phyloP scores from a whole-genome alignment of 2,113 vertebrate genomes.

The Nerophis lumbriciformis region DNA sequence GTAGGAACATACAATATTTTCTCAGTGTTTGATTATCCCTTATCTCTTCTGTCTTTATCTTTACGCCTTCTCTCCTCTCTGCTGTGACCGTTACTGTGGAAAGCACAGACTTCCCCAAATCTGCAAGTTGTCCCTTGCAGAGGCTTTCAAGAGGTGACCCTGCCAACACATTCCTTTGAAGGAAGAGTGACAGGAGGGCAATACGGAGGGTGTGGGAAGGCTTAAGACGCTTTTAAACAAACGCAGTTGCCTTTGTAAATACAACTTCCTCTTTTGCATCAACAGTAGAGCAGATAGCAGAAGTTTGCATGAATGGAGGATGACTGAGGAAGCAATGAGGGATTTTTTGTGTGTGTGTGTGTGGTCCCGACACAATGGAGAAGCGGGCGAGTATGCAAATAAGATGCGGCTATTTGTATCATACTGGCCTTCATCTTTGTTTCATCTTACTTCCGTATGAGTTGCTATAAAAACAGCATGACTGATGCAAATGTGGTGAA shows the following conservation, averaged over 20 bases:
- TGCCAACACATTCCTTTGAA: conserved; percentile 12
- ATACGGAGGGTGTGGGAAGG: conserved; percentile 8
- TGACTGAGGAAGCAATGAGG: conserved; percentile 1
- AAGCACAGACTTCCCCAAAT: conserved; percentile 59
- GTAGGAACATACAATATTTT: background rate
- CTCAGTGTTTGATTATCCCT: conserved; percentile 12
- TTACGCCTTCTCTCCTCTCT: conserved; percentile 17
- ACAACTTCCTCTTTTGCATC: conserved; percentile 65
- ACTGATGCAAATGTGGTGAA: conserved; percentile 32
- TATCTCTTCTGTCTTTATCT: conserved; percentile 45
- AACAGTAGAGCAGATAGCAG: conserved; percentile 55
- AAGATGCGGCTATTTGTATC: conserved; percentile 1
- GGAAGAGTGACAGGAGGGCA: background rate
- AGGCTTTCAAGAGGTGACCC: conserved; percentile 6
- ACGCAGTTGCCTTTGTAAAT: conserved; percentile 35
- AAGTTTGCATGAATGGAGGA: conserved; percentile 16
- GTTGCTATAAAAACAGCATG: conserved; percentile 19
- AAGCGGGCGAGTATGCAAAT: conserved; percentile 10
- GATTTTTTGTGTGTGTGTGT: background rate
- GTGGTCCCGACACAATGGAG: conserved; percentile 11
- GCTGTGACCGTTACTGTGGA: conserved; percentile 45
- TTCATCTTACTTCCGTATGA: conserved; percentile 14
- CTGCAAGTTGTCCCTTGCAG: background rate
- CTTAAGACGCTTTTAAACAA: conserved; percentile 36
- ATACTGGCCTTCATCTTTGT: conserved; percentile 1